Evolutionary conservation across 2,888 invertebrate species (phyloP).

Genomic region (Campopleginae sp.): DNA sequence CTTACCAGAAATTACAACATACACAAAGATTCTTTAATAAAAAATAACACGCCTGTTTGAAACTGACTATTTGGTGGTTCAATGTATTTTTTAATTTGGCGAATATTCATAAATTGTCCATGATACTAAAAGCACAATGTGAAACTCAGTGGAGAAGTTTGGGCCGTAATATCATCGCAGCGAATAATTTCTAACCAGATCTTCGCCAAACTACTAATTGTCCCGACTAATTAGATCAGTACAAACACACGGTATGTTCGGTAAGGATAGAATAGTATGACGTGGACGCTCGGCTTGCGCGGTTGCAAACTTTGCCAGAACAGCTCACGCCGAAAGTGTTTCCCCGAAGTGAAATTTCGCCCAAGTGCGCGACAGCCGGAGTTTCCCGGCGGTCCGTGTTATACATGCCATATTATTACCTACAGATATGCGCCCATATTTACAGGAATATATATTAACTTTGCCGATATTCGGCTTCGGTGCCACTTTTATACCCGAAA

Average conservation of each 20-base stretch:
- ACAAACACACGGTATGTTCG: slow-evolving; percentile 47
- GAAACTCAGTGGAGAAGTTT: slow-evolving; percentile 19
- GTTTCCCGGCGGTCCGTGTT: slow-evolving; percentile 59
- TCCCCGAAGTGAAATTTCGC: slow-evolving; percentile 66
- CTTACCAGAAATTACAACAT: background rate
- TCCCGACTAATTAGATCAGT: slow-evolving; percentile 64
- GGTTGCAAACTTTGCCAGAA: slow-evolving; percentile 57
- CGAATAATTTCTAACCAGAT: slow-evolving; percentile 56
- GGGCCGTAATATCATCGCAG: slow-evolving; percentile 34
- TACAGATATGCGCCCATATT: slow-evolving; percentile 21
- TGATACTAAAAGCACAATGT: slow-evolving; percentile 13
- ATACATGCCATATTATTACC: slow-evolving; percentile 25
- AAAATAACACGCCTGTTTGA: background rate
- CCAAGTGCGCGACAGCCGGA: slow-evolving; percentile 61
- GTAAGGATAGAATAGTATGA: slow-evolving; percentile 17
- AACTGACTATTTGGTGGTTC: background rate
- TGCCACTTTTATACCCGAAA: slow-evolving; percentile 38
- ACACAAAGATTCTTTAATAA: background rate
- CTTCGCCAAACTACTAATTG: slow-evolving; percentile 58
- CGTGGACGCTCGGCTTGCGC: slow-evolving; percentile 38
- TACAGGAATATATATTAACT: slow-evolving; percentile 41
- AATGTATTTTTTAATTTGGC: background rate
- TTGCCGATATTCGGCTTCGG: slow-evolving; percentile 58
- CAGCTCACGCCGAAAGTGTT: slow-evolving; percentile 60
- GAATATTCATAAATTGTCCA: background rate